These are phyloP conservation scores for Ceratosolen fusciceps DNA, from an alignment of 1,140 invertebrate species.

Conservation along the genomic window DNA sequence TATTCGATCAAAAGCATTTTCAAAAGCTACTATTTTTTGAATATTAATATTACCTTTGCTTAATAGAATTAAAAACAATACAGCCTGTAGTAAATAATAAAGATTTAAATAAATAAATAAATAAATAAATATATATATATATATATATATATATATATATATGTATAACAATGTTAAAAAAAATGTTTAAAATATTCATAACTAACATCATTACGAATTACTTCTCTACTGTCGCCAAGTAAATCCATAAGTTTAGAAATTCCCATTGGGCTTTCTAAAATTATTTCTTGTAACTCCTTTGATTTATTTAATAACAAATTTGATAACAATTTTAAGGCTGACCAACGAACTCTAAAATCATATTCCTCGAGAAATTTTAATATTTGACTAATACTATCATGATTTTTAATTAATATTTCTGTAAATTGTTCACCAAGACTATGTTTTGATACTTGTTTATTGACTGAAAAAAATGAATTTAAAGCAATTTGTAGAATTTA, in stretches of 20 bases:
- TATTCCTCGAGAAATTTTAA: constrained; percentile 94
- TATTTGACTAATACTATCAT: constrained; percentile 88
- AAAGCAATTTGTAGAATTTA: neutral
- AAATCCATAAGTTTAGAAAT: constrained; percentile 98
- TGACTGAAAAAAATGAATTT: constrained; percentile 56
- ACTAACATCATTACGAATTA: constrained; percentile 94
- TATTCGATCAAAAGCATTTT: constrained; percentile 97
- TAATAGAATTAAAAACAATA: constrained; percentile 92
- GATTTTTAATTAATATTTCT: constrained; percentile 96
- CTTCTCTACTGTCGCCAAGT: constrained; percentile 92
- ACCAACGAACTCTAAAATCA: constrained; percentile 92
- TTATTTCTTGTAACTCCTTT: constrained; percentile 95
- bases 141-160: too few relatives aligned
- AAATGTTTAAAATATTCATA: too few relatives aligned
- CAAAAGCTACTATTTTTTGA: constrained; percentile 99
- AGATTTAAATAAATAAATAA: constrained; percentile 1
- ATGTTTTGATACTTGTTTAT: constrained; percentile 66
- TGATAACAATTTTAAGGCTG: constrained; percentile 88
- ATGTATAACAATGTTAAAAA: too few relatives aligned
- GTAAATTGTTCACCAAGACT: constrained; percentile 94
- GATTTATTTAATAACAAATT: constrained; percentile 85
- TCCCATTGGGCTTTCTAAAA: constrained; percentile 96
- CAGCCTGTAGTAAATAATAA: constrained; percentile 71
- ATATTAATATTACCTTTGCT: constrained; percentile 98
- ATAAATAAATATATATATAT: constrained; percentile 10